A percentile compares a stretch with the other conserved stretches of the same genome.
These are phyloP conservation scores for Enoplolaimus lenunculus DNA, from an alignment of 2,888 invertebrate species.

Conservation along the genomic window DNA sequence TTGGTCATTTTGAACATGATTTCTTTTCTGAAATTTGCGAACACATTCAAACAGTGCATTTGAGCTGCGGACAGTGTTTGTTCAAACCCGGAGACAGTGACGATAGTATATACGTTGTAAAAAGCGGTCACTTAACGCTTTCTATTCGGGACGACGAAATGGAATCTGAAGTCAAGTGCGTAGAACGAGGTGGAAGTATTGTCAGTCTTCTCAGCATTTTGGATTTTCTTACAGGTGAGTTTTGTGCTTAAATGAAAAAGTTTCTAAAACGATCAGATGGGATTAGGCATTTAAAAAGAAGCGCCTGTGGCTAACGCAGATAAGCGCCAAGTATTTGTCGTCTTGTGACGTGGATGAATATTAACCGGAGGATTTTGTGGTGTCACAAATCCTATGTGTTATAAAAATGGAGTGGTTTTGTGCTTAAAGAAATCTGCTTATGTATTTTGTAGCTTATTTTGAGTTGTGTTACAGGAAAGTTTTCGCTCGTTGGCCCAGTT, in stretches of 20 bases:
- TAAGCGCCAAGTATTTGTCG: too few relatives aligned
- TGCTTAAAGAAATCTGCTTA: too few relatives aligned
- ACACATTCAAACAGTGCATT: conserved; percentile 71
- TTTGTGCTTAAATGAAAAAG: neutral
- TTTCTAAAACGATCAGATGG: too few relatives aligned
- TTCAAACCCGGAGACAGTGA: conserved; percentile 71
- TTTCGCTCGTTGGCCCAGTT: too few relatives aligned
- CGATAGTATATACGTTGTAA: conserved; percentile 88
- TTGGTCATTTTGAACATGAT: conserved; percentile 92
- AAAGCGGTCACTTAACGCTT: conserved; percentile 85
- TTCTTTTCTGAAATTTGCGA: conserved; percentile 87
- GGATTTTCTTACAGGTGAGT: conserved; percentile 75
- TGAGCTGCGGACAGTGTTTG: conserved; percentile 68
- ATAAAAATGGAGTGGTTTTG: too few relatives aligned
- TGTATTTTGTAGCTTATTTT: too few relatives aligned
- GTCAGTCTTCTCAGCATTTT: conserved; percentile 87
- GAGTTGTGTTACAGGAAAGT: too few relatives aligned
- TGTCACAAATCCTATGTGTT: too few relatives aligned
- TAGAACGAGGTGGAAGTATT: conserved; percentile 80
- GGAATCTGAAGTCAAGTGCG: conserved; percentile 64
- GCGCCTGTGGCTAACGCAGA: too few relatives aligned
- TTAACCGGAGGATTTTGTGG: too few relatives aligned
- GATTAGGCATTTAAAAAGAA: too few relatives aligned
- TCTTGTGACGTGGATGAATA: too few relatives aligned
- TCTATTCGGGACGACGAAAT: conserved; percentile 50